phyloP scores from a whole-genome alignment of 2,113 vertebrate species.

The Varanus salvator region DNA sequence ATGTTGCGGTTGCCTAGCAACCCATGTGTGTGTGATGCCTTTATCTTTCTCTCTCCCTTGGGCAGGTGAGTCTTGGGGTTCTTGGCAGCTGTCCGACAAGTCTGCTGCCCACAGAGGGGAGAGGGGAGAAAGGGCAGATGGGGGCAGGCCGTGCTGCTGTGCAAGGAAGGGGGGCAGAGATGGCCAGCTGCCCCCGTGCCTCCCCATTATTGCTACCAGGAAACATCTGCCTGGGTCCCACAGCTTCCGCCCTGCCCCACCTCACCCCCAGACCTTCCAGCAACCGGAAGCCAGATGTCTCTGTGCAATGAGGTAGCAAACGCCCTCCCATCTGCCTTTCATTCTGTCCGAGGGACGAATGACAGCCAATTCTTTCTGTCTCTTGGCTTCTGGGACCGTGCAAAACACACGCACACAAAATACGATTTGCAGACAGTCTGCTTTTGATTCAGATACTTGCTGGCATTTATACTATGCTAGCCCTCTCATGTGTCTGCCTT shows the following conservation, averaged over 20 bases:
- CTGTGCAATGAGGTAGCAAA: not conserved
- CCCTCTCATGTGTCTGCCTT: slow-evolving; percentile 27
- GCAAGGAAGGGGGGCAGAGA: not conserved
- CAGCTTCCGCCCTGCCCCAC: not conserved
- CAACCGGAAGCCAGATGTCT: not conserved
- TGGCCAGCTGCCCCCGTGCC: not conserved
- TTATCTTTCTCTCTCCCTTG: too few relatives aligned
- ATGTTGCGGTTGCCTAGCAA: slow-evolving; percentile 18
- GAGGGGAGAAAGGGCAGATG: too few relatives aligned
- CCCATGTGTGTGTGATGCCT: not conserved
- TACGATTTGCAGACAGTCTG: slow-evolving; percentile 46
- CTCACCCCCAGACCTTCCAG: not conserved
- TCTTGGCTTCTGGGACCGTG: not conserved
- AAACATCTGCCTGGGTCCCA: not conserved
- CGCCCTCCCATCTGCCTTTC: too few relatives aligned
- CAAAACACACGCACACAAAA: not conserved
- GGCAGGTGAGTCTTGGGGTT: not conserved
- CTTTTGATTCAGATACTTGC: slow-evolving; percentile 55
- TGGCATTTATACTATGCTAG: slow-evolving; percentile 34
- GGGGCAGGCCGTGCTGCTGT: not conserved
- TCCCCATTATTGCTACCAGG: not conserved
- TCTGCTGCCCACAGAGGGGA: too few relatives aligned
- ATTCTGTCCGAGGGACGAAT: not conserved
- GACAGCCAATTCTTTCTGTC: not conserved
- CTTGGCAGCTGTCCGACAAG: not conserved